These are phyloP conservation scores for Trissoscelio sp. DNA, from an alignment of 2,888 invertebrate species.

Conservation along the genomic window DNA sequence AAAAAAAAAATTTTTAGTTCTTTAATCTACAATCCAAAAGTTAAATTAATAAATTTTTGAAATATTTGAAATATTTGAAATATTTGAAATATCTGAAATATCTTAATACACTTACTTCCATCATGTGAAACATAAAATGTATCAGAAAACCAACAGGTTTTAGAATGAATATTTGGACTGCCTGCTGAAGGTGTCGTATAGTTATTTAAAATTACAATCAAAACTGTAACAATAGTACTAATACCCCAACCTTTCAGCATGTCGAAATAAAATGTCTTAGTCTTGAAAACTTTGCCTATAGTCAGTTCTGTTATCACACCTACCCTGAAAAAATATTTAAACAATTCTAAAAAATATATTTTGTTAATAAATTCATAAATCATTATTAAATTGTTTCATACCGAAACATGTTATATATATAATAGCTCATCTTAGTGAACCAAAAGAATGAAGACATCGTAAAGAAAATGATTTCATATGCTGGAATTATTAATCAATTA, in stretches of 20 bases:
- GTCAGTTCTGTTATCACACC: no score
- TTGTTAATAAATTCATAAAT: no score
- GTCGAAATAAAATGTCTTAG: not conserved
- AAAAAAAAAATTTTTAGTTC: no score
- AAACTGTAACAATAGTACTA: conserved; percentile 1
- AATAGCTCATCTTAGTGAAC: conserved; percentile 46
- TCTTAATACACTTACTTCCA: no score
- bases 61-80: no score
- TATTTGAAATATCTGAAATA: no score
- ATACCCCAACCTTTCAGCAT: conserved; percentile 6
- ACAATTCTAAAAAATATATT: no score
- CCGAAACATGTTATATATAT: conserved; percentile 23
- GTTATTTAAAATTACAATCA: conserved; percentile 11
- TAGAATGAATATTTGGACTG: conserved; percentile 19
- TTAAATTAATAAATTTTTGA: no score
- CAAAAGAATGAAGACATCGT: conserved; percentile 39
- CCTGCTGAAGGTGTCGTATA: conserved; percentile 3
- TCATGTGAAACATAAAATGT: not conserved
- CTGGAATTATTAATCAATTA: conserved; percentile 38
- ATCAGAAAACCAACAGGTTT: conserved; percentile 16
- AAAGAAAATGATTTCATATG: conserved; percentile 29
- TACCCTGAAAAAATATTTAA: no score
- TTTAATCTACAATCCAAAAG: no score
- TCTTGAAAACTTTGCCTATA: not conserved
- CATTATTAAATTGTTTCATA: no score